These are phyloP conservation scores for Amblyopsis hoosieri DNA, from an alignment of 2,797 vertebrate genomes.

Conservation along the genomic window DNA sequence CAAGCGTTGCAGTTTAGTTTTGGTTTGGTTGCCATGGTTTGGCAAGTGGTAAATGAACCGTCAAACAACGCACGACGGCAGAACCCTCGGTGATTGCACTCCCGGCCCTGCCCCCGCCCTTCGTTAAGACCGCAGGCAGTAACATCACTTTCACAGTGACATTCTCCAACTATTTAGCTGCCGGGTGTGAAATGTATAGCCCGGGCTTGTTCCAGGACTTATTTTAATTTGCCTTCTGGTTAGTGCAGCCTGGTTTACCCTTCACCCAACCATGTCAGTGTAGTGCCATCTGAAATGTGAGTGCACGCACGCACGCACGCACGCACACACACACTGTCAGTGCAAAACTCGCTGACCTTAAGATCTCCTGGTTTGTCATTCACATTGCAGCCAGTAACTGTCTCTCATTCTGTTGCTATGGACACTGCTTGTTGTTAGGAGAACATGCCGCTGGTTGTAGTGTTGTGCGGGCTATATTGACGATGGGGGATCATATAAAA, in stretches of 20 bases:
- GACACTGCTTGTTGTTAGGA: too few species aligned
- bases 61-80: too few species aligned
- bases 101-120: too few species aligned
- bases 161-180: constrained; percentile 45
- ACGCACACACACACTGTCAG: constrained; percentile 10
- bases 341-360: too few species aligned
- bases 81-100: too few species aligned
- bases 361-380: constrained; percentile 41
- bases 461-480: too few species aligned
- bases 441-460: too few species aligned
- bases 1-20: constrained; percentile 24
- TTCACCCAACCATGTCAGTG: constrained; percentile 16
- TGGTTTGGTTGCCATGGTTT: constrained; percentile 23
- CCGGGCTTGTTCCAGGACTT: constrained; percentile 20
- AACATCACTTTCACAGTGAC: constrained; percentile 20
- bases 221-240: constrained; percentile 3
- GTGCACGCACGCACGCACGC: constrained; percentile 21
- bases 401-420: constrained; percentile 17
- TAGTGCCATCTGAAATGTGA: constrained; percentile 25
- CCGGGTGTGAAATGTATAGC: constrained; percentile 17
- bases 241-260: constrained; percentile 1
- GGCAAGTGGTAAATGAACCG: too few species aligned
- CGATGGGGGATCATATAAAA: too few species aligned
- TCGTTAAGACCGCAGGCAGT: constrained; percentile 22
- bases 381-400: constrained; percentile 64